Base-by-base conservation (phyloP, 2,888 invertebrate genomes). In the Papilio gigon region DNA sequence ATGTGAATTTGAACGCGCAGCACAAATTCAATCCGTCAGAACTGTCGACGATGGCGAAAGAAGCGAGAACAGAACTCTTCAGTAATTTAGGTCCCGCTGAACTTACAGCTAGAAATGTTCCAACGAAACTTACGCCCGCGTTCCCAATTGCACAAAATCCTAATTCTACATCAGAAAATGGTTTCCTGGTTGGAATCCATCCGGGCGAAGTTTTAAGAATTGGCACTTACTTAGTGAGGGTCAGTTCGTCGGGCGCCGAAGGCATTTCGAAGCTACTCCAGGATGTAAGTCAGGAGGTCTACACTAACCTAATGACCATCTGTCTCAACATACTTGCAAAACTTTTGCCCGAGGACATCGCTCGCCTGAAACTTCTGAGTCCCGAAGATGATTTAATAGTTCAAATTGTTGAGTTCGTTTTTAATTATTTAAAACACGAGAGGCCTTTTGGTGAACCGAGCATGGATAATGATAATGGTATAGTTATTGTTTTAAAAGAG, bases 371-470 rank as follows among this genome's bases (percentile, higher is more conserved):
- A 17, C 73, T 90, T 0, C 72, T 92, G 27, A 89, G 84, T 61
- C 89, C 90, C 0, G 90, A 92, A 14, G 84, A 89, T 72, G 92
- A 92, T 72, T 76, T 91, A 44, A 84, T 92, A 11, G 83, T 85
- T 0, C 89, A 90, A 78, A 79, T 90, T 1, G 90, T 92, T 0
- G 81, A 86, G 17, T 92, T 90, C 67, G 87, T 92, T 2, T 90
- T 90, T 50, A 85, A 89, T 65, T 92, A 88, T 65, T 78, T 92
- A 81, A 89, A 88, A 74, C 85, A 84, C 4, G 33, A 86, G 33
- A 81, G 88, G 66, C 90, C 90, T 4, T 71, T 92, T 0, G 91
- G 91, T 0, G 86, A 88, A 3, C 70, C 83, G 0, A 79, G 80
- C 67, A 70, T 75, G 1, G 79, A 86, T 0, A 77, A 75, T 0